A percentile compares a stretch with the other conserved stretches of the same genome.
Evolutionary conservation across 2,888 invertebrate species (phyloP).

Genomic region (Pimpla rufipes): DNA sequence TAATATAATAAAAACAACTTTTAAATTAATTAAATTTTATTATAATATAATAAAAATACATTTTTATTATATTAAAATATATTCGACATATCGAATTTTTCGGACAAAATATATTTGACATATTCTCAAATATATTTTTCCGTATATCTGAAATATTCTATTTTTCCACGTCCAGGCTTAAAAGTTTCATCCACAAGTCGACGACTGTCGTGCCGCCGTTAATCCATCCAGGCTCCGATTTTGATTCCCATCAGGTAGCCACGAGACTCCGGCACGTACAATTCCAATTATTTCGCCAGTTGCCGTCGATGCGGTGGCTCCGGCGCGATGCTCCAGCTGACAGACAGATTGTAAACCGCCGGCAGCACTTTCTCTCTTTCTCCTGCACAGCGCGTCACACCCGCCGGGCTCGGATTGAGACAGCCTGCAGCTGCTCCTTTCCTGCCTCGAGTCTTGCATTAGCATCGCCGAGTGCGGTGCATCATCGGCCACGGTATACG

Average conservation of each 20-base stretch:
- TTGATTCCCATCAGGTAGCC: background rate
- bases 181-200: too few species aligned
- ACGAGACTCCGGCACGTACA: background rate
- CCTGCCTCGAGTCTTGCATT: slow-evolving; percentile 6
- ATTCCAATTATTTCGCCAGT: background rate
- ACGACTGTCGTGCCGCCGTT: too few species aligned
- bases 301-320: background rate
- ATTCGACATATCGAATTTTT: too few species aligned
- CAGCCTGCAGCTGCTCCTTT: slow-evolving; percentile 12
- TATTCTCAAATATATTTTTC: too few species aligned
- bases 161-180: too few species aligned
- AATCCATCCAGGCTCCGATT: too few species aligned
- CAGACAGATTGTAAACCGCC: slow-evolving; percentile 2
- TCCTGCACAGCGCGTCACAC: slow-evolving; percentile 7
- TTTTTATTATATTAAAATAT: too few species aligned
- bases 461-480: background rate
- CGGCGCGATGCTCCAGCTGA: background rate
- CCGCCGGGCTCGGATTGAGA: slow-evolving; percentile 1
- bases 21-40: too few species aligned
- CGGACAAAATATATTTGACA: too few species aligned
- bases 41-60: too few species aligned
- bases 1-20: too few species aligned
- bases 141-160: too few species aligned
- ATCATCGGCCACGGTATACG: slow-evolving; percentile 6
- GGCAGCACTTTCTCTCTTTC: slow-evolving; percentile 20